Conservation (phyloP, 2,888 invertebrate species). For the Synergus japonicus region DNA sequence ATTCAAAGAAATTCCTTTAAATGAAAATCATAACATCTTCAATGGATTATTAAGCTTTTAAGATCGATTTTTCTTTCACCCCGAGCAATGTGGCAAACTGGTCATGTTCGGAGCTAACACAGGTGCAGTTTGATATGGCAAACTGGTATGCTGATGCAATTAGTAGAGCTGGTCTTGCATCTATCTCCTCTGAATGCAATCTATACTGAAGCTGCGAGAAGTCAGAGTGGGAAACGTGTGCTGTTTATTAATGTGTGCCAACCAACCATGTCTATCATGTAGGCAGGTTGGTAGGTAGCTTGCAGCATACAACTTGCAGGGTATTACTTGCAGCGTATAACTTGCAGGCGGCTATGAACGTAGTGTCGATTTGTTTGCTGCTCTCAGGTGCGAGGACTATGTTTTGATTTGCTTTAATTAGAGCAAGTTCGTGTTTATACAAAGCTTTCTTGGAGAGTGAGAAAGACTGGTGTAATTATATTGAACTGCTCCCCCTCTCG, state of each 20-base stretch:
- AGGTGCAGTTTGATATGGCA: conserved; percentile 70
- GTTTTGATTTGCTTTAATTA: conserved; percentile 71
- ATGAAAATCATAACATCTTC: not conserved
- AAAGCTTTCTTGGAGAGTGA: conserved; percentile 58
- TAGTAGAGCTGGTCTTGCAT: conserved; percentile 67
- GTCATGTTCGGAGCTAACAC: conserved; percentile 59
- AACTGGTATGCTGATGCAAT: conserved; percentile 74
- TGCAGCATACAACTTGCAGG: conserved; percentile 49
- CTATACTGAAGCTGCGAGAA: conserved; percentile 44
- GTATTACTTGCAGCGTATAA: conserved; percentile 10
- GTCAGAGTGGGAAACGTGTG: conserved; percentile 49
- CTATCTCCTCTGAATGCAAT: conserved; percentile 53
- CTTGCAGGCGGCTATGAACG: conserved; percentile 10
- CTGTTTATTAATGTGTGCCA: conserved; percentile 71
- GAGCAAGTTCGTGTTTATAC: conserved; percentile 70
- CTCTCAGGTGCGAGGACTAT: conserved; percentile 48
- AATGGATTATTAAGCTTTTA: not conserved
- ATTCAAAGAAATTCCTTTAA: too few relatives aligned
- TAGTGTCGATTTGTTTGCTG: conserved; percentile 44
- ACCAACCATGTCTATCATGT: conserved; percentile 69
- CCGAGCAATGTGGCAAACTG: not conserved
- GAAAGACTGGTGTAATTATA: conserved; percentile 65
- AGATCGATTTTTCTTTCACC: not conserved
- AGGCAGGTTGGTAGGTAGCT: conserved; percentile 60
- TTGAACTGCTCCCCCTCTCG: conserved; percentile 59